Evolutionary conservation across 1,140 invertebrate species (phyloP).

Genomic region (Lepidurus couesii): DNA sequence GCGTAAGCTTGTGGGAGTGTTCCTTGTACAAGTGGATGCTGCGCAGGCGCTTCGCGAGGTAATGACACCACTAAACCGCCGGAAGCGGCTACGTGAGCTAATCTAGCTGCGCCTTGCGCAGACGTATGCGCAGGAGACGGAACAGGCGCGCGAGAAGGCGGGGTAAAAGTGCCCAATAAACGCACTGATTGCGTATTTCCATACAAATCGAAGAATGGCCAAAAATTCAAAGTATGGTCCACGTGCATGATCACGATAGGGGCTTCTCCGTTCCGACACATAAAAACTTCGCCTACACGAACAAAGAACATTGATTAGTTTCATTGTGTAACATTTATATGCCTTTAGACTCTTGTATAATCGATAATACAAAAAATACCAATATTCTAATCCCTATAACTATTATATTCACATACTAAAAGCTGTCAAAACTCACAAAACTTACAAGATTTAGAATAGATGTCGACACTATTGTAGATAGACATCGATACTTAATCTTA

Average conservation of each 20-base stretch:
- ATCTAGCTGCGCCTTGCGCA: not conserved
- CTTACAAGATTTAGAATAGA: too few relatives aligned
- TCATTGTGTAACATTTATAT: too few relatives aligned
- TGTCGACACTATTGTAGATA: too few relatives aligned
- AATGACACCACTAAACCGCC: not conserved
- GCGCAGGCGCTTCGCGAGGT: not conserved
- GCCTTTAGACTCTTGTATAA: too few relatives aligned
- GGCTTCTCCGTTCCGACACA: conserved; percentile 77
- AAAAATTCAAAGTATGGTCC: conserved; percentile 78
- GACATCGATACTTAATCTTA: too few relatives aligned
- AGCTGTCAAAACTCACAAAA: too few relatives aligned
- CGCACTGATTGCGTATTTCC: conserved; percentile 84
- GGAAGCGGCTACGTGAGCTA: conserved; percentile 4
- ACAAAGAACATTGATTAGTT: conserved; percentile 36
- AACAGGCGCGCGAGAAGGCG: conserved; percentile 3
- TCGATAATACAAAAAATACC: too few relatives aligned
- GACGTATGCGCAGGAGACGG: not conserved
- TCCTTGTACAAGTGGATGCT: not conserved
- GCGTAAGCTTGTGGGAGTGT: not conserved
- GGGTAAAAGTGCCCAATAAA: conserved; percentile 53
- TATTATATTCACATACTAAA: too few relatives aligned
- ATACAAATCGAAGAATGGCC: conserved; percentile 94
- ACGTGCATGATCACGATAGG: conserved; percentile 86
- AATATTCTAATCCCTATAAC: too few relatives aligned
- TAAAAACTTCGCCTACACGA: conserved; percentile 68